These are phyloP conservation scores for Chauna torquata DNA, from an alignment of 2,113 vertebrate genomes.

Conservation along the genomic window DNA sequence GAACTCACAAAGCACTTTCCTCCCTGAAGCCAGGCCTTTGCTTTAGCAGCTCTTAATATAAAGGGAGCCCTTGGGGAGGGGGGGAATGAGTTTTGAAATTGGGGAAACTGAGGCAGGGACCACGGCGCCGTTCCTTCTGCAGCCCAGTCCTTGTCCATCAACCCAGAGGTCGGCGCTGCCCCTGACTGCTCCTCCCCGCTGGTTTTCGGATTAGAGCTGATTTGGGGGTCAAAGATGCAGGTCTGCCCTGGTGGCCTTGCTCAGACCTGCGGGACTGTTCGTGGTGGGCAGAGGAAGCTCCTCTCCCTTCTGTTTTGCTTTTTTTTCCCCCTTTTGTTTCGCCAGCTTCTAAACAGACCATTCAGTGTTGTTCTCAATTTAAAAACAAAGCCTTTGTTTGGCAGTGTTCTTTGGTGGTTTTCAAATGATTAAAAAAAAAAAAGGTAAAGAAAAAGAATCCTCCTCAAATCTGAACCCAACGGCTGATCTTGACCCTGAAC, in stretches of 20 bases:
- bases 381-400: not conserved
- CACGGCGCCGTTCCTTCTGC: rapidly evolving
- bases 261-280: not conserved
- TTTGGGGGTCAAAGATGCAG: not conserved
- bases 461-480: not conserved
- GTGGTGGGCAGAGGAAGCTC: not conserved
- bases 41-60: not conserved
- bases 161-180: not conserved
- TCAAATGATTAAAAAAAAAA: not conserved
- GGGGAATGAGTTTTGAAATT: not conserved
- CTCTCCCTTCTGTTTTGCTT: not conserved
- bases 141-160: not conserved
- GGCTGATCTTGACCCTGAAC: not conserved
- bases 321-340: slow-evolving; percentile 4
- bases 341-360: not conserved
- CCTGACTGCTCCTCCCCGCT: not conserved
- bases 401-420: not conserved
- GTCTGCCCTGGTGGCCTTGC: not conserved
- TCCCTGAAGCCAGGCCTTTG: not conserved
- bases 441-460: not conserved
- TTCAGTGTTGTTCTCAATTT: not conserved
- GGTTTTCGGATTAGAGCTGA: not conserved
- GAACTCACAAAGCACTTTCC: not conserved
- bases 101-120: not conserved
- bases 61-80: not conserved